Conservation (phyloP, 2,888 invertebrate genomes). For the Lysandra coridon region DNA sequence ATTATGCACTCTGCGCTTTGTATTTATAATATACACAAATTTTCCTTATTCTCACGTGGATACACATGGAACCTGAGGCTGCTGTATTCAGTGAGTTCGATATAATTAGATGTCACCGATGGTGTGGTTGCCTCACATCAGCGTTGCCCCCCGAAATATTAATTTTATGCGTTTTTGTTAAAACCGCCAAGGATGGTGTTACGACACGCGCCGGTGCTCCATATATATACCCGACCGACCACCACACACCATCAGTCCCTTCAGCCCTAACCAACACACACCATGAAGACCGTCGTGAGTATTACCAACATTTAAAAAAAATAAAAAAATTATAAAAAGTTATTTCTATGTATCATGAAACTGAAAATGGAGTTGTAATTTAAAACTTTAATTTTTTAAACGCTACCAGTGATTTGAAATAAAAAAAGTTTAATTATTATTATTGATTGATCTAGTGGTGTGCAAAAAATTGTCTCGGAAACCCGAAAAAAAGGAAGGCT, state of each 20-base stretch:
- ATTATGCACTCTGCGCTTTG: no score
- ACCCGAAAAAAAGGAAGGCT: no score
- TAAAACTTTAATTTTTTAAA: background rate
- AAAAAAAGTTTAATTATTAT: background rate
- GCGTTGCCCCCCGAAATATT: background rate
- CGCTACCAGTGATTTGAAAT: background rate
- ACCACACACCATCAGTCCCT: slow-evolving; percentile 31
- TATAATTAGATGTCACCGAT: background rate
- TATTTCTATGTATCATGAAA: background rate
- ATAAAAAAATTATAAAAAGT: background rate
- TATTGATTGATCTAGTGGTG: no score
- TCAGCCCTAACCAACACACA: slow-evolving; percentile 30
- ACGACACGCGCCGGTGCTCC: slow-evolving; percentile 25
- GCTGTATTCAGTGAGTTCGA: background rate
- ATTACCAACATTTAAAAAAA: background rate
- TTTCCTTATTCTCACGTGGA: background rate
- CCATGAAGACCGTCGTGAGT: slow-evolving; percentile 46
- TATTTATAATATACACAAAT: no score
- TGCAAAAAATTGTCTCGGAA: no score
- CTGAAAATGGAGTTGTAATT: background rate
- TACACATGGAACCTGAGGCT: no score
- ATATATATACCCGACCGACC: slow-evolving; percentile 33
- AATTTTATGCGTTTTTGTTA: slow-evolving; percentile 16
- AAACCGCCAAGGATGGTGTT: slow-evolving; percentile 12
- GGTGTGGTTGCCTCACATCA: background rate